phyloP scores from a whole-genome alignment of 2,797 vertebrate species.

The Eulemur mongoz region DNA sequence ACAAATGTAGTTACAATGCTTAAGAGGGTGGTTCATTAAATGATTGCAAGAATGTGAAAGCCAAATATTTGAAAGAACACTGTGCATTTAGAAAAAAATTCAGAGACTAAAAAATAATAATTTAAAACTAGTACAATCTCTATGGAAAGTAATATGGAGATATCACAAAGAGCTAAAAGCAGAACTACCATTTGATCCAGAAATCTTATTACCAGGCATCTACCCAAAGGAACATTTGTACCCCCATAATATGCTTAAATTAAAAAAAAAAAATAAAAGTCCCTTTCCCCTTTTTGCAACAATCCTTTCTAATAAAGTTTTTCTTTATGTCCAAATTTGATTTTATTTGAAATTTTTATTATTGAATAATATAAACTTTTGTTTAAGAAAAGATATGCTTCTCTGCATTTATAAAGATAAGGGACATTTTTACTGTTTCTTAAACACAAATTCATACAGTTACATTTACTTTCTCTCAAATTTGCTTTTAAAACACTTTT shows the following conservation, averaged over 20 bases:
- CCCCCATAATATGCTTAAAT: no score
- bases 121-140: neutral
- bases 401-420: neutral
- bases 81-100: slow-evolving; percentile 25
- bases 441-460: neutral
- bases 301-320: neutral
- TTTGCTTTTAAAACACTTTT: neutral
- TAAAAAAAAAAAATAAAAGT: no score
- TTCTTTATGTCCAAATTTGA: neutral
- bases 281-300: neutral
- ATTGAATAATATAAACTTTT: neutral
- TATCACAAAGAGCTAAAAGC: no score
- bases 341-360: neutral
- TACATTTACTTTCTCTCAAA: neutral
- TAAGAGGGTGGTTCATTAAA: slow-evolving; percentile 69
- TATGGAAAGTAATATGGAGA: no score
- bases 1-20: neutral
- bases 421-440: neutral
- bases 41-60: neutral
- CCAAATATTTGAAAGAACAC: slow-evolving; percentile 31
- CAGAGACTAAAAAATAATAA: slow-evolving; percentile 24
- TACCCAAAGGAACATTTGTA: no score
- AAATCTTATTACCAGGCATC: no score
- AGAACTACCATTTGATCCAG: no score
- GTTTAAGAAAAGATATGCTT: neutral